Evolutionary conservation across 2,888 invertebrate genomes (phyloP), one percentile per base, ranked within the genome.

Genomic region (Sphaerophoria rueppellii): DNA sequence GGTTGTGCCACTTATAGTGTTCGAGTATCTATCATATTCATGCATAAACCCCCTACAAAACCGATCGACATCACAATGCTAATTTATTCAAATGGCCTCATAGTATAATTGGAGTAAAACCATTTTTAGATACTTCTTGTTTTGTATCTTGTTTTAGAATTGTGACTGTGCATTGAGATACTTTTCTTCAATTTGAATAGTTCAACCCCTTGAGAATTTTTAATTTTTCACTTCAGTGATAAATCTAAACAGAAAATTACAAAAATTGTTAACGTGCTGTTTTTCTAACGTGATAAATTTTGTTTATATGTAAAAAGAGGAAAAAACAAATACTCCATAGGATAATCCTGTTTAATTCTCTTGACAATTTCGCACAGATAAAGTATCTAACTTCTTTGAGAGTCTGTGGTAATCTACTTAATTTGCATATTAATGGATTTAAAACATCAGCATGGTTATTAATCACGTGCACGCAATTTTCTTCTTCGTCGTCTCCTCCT

Each of bases 371-470:
- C 72, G 40, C 6, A 50, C 46, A 63, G 58, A 40, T 37, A 7
- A 58, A 58, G 16, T 58, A 52, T 14, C 34, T 34, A 46, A 61
- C 34, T 52, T 16, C 60, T 34, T 40, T 55, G 43, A 58, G 6
- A 58, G 60, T 60, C 24, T 43, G 24, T 54, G 67, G 63, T 67
- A 60, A 67, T 70, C 81, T 63, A 52, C 76, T 74, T 78, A 54
- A 86, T 86, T 86, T 82, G 82, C 86, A 86, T 86, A 70, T 86
- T 86, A 86, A 78, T 86, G 78, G 82, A 86, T 86, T 86, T 60
- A 82, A 78, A 74, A 74, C 70, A 63, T 86, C 86, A 78, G 65
- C 77, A 71, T 65, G 55, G 70, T 60, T 52, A 86, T 82, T 82
- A 82, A 86, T 86, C 86, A 86, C 82, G 65, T 74, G 65, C 81